Base-by-base conservation (phyloP, 2,888 invertebrate species). In the Amphipoea oculea region DNA sequence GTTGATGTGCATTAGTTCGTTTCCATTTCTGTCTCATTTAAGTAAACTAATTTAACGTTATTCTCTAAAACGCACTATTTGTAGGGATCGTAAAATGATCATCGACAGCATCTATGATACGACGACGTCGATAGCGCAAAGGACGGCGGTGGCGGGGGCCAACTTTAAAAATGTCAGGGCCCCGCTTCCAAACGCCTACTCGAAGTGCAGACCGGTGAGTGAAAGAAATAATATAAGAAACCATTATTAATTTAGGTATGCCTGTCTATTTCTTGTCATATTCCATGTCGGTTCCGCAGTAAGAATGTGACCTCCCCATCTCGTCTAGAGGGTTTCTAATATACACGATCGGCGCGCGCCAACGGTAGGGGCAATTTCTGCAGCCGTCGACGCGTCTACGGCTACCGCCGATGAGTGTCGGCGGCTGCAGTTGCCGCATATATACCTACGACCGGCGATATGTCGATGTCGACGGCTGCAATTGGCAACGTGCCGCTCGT, bases 141-240 rank as follows among this genome's bases (percentile, higher is more conserved):
- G n/a, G 14, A 57, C 42, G 1, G 69, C 57, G 40, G 45, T 79
- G 40, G 23, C 23, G 2, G 17, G 40, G 23, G 6, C 9, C 0
- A n/a, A 66, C 4, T 2, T 14, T 2, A 45, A 57, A 7, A 9
- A 40, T 20, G 42, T 84, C 23, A 75, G 20, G 48, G 75, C 84
- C 1, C 84, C 83, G 23, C 72, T 83, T 6, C 36, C 62, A 1
- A 65, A 65, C 5, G 14, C 54, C 7, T 84, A 83, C 40, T 75
- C 83, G 6, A 74, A 76, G 4, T 17, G 75, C n/a, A 69, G 23
- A 20, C 83, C 84, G 76, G 83, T 83, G 60, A 79, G 84, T 29
- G 2, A 29, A 6, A 48, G 9, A 63, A 23, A 36, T 17, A 48
- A 20, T 51, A 48, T 68, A 51, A 4, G 11, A 45, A 17, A n/a